phyloP scores from a whole-genome alignment of 2,113 vertebrate species.

The Callipepla californica region DNA sequence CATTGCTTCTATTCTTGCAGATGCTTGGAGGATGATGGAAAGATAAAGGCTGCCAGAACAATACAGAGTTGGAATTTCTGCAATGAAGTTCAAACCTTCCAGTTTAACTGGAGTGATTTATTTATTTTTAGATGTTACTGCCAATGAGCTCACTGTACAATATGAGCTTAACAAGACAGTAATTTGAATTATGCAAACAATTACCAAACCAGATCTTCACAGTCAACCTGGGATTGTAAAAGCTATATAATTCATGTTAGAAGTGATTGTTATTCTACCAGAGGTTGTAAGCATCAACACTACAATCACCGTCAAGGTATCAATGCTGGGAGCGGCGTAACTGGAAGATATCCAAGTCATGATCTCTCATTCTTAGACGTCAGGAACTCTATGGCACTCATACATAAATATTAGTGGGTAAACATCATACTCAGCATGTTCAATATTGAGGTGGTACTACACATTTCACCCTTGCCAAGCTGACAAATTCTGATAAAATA shows the following conservation, averaged over 20 bases:
- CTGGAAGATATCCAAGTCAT: conserved; percentile 32
- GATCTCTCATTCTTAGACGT: background rate
- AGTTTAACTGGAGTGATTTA: background rate
- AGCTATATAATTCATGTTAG: background rate
- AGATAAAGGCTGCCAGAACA: conserved; percentile 5
- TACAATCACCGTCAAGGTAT: conserved; percentile 12
- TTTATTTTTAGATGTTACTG: background rate
- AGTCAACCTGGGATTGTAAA: background rate
- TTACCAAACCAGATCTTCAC: conserved; percentile 7
- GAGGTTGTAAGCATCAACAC: background rate
- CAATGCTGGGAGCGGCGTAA: background rate
- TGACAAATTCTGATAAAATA: background rate
- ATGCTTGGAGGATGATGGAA: background rate
- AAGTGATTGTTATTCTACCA: background rate
- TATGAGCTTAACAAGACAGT: background rate
- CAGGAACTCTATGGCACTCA: background rate
- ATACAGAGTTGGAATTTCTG: background rate
- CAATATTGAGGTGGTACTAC: background rate
- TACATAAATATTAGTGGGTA: background rate
- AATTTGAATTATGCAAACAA: conserved; percentile 44
- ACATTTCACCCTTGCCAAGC: background rate
- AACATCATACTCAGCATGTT: background rate
- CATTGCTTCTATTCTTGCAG: background rate
- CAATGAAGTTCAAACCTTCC: background rate
- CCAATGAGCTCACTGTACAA: background rate